A percentile compares a stretch with the other conserved stretches of the same genome.
Evolutionary conservation across 2,113 vertebrate genomes (phyloP).

Genomic region (Osmerus mordax): DNA sequence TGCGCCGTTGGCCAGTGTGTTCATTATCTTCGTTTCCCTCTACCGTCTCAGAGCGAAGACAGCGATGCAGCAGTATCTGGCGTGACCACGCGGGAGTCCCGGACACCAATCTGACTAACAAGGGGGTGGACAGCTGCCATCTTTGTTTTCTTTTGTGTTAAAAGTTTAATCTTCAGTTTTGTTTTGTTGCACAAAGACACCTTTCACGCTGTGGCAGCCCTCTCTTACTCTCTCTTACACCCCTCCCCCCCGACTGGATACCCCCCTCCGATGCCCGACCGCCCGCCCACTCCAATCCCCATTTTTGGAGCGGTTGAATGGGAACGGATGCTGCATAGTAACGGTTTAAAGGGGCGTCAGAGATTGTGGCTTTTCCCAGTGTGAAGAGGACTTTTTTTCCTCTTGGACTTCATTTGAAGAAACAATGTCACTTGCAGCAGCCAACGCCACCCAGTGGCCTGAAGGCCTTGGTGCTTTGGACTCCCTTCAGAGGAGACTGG

Average conservation of each 20-base stretch:
- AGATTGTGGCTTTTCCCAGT: conserved; percentile 14
- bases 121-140: conserved; percentile 51
- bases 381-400: conserved; percentile 29
- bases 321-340: conserved; percentile 3
- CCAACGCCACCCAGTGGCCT: conserved; percentile 39
- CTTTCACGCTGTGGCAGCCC: conserved; percentile 45
- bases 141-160: conserved; percentile 28
- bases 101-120: conserved; percentile 34
- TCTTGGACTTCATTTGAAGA: conserved; percentile 49
- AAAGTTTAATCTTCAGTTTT: conserved; percentile 43
- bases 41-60: conserved; percentile 87
- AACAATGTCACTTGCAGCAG: conserved; percentile 43
- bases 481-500: conserved; percentile 40
- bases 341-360: conserved; percentile 18
- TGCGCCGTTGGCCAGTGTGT: not conserved
- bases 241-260: conserved; percentile 4
- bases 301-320: conserved; percentile 16
- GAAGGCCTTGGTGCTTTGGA: conserved; percentile 48
- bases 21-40: conserved; percentile 11
- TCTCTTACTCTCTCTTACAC: conserved; percentile 15
- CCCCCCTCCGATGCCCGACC: not conserved
- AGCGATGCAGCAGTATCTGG: conserved; percentile 97
- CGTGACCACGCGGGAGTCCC: conserved; percentile 78
- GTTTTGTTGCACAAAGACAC: conserved; percentile 72
- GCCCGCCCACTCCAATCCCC: too few relatives aligned